Evolutionary conservation across 2,113 vertebrate species (phyloP).

Genomic region (Psophia crepitans): DNA sequence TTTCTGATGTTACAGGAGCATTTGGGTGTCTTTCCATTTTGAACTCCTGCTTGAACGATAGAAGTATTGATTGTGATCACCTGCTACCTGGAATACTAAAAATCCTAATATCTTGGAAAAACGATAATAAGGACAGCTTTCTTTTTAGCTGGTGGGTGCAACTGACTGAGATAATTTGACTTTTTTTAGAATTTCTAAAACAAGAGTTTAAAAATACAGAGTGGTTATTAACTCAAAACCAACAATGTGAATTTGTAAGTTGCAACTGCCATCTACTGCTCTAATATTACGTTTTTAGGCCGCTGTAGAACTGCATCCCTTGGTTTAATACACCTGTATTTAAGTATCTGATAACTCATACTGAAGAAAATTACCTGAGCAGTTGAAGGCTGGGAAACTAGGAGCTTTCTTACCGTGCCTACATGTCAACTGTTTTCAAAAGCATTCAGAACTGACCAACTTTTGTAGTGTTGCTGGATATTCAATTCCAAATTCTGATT

Average conservation of each 20-base stretch:
- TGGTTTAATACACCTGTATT: not conserved
- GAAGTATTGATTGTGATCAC: slow-evolving; percentile 77
- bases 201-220: not conserved
- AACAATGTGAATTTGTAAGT: not conserved
- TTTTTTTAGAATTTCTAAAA: not conserved
- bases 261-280: not conserved
- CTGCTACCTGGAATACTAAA: slow-evolving; percentile 81
- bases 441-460: not conserved
- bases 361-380: not conserved
- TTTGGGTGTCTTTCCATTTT: slow-evolving; percentile 88
- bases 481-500: not conserved
- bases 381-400: not conserved
- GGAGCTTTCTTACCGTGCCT: not conserved
- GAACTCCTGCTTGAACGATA: slow-evolving; percentile 83
- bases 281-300: not conserved
- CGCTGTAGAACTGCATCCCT: not conserved
- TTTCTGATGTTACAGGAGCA: slow-evolving; percentile 77
- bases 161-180: not conserved
- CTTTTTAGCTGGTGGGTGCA: slow-evolving; percentile 83
- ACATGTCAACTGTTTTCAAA: not conserved
- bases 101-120: slow-evolving; percentile 89
- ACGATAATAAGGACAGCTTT: slow-evolving; percentile 85
- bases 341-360: not conserved
- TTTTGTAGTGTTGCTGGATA: not conserved
- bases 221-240: not conserved